These are phyloP conservation scores for Bos indicus DNA, from an alignment of 2,113 vertebrate genomes.

Conservation along the genomic window DNA sequence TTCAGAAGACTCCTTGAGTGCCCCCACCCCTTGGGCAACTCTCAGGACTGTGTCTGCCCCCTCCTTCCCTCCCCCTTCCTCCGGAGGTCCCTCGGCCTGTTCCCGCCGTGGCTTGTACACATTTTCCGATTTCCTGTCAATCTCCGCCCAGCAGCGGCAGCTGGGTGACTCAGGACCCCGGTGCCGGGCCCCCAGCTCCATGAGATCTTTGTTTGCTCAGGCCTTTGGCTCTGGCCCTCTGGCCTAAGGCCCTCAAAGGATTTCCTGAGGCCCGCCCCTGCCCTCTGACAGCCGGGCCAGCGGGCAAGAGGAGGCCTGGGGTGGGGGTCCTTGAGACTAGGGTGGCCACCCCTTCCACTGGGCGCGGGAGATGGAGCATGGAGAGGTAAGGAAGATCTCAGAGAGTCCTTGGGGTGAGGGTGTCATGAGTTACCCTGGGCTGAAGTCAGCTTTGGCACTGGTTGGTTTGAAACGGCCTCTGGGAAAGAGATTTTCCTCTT, in stretches of 20 bases:
- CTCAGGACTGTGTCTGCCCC: neutral
- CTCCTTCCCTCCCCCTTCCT: neutral
- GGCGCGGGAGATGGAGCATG: slow-evolving; percentile 32
- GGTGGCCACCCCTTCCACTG: neutral
- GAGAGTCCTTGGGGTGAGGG: neutral
- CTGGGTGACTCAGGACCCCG: slow-evolving; percentile 73
- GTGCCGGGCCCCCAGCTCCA: slow-evolving; percentile 53
- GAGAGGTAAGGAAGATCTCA: slow-evolving; percentile 45
- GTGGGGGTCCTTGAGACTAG: neutral
- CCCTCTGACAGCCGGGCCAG: slow-evolving; percentile 4
- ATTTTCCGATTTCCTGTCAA: slow-evolving; percentile 73
- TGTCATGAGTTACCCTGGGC: neutral
- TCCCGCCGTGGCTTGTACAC: slow-evolving; percentile 50
- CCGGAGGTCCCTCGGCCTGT: neutral
- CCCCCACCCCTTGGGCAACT: neutral
- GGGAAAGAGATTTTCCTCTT: neutral
- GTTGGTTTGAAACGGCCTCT: neutral
- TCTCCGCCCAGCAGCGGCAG: slow-evolving; percentile 49
- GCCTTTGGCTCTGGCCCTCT: slow-evolving; percentile 55
- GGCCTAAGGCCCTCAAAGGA: slow-evolving; percentile 62
- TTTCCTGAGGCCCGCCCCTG: slow-evolving; percentile 73
- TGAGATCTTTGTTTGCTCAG: slow-evolving; percentile 70
- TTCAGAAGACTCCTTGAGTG: neutral
- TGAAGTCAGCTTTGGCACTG: neutral
- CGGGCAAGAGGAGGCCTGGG: neutral